Conservation (phyloP, 2,888 invertebrate genomes). For the Parascotia fuliginaria region DNA sequence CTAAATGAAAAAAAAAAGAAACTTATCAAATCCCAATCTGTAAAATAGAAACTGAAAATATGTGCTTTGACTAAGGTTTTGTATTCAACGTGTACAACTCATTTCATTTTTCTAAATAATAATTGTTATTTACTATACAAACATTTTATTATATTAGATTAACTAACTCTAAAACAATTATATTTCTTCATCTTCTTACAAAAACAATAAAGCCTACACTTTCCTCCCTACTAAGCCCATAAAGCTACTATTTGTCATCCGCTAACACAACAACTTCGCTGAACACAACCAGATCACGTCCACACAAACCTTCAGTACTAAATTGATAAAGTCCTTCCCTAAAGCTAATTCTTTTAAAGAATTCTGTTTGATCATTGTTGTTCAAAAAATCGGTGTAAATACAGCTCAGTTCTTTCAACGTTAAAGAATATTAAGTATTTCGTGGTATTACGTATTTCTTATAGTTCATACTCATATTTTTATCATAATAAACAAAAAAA, state of each 20-base stretch:
- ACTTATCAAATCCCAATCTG: too few relatives aligned
- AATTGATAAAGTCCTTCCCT: conserved; percentile 14
- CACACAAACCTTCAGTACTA: not conserved
- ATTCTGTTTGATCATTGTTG: not conserved
- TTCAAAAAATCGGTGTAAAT: not conserved
- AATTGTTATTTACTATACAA: not conserved
- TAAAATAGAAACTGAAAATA: too few relatives aligned
- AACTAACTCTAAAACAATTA: not conserved
- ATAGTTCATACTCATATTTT: too few relatives aligned
- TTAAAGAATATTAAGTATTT: not conserved
- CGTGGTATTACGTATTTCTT: too few relatives aligned
- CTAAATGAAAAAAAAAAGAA: too few relatives aligned
- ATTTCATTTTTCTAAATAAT: too few relatives aligned
- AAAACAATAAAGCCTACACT: not conserved
- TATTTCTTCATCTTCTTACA: not conserved
- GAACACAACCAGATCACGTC: conserved; percentile 14
- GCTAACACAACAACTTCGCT: conserved; percentile 2
- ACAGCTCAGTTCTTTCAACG: not conserved
- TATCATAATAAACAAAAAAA: too few relatives aligned
- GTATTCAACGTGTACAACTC: too few relatives aligned
- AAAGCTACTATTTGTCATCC: conserved; percentile 15
- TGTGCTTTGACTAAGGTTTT: too few relatives aligned
- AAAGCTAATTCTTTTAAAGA: conserved; percentile 3
- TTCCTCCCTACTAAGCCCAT: conserved; percentile 3
- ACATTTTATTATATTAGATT: not conserved